A percentile compares a stretch with the other conserved stretches of the same genome.
phyloP scores from a whole-genome alignment of 53 echinoderm and acorn worm genomes.

The Crossaster papposus region DNA sequence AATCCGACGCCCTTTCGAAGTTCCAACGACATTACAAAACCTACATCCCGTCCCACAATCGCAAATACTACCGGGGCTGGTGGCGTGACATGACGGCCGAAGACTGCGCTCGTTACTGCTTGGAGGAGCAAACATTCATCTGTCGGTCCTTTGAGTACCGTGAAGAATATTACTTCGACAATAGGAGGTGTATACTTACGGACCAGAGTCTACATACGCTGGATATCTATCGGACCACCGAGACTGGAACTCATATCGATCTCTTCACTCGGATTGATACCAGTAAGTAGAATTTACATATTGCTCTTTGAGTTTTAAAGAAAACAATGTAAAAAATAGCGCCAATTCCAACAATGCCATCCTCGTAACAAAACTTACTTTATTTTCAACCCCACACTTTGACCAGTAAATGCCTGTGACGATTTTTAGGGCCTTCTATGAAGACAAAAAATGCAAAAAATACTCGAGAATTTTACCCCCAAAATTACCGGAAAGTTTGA shows the following conservation, averaged over 20 bases:
- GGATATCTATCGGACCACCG: slow-evolving; percentile 63
- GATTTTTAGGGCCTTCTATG: no score
- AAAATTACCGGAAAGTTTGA: no score
- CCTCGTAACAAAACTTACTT: no score
- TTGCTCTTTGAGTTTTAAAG: neutral
- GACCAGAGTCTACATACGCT: slow-evolving; percentile 77
- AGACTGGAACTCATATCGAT: slow-evolving; percentile 59
- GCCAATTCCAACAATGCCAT: no score
- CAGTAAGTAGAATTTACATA: slow-evolving; percentile 59
- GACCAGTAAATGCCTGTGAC: no score
- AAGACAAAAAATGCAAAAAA: no score
- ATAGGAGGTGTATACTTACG: slow-evolving; percentile 72
- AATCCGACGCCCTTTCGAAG: slow-evolving; percentile 53
- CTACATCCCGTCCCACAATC: slow-evolving; percentile 68
- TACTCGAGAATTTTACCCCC: no score
- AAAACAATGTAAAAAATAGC: no score
- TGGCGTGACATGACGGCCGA: slow-evolving; percentile 72
- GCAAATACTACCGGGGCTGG: slow-evolving; percentile 59
- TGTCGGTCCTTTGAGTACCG: slow-evolving; percentile 81
- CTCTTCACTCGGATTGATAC: slow-evolving; percentile 84
- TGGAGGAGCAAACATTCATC: slow-evolving; percentile 67
- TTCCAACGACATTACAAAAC: slow-evolving; percentile 54
- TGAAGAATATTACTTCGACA: slow-evolving; percentile 66
- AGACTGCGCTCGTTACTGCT: slow-evolving; percentile 75
- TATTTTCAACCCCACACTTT: no score